These are phyloP conservation scores for Ranitomeya imitator DNA, from an alignment of 2,113 vertebrate species.

Conservation along the genomic window DNA sequence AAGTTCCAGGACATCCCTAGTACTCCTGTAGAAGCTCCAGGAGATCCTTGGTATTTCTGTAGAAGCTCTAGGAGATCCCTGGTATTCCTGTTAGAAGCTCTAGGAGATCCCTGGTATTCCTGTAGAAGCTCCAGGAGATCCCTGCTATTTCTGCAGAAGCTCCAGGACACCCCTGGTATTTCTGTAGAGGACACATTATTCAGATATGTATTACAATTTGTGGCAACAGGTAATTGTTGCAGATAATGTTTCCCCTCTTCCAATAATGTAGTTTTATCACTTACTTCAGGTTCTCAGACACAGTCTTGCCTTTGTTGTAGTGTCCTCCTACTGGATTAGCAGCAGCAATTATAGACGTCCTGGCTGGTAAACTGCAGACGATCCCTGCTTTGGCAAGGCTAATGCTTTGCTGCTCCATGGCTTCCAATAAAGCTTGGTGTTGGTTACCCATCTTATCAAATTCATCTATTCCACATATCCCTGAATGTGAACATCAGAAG, in stretches of 20 bases:
- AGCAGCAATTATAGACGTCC: conserved; percentile 91
- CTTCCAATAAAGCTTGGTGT: conserved; percentile 93
- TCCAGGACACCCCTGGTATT: too few relatives aligned
- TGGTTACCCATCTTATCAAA: conserved; percentile 98
- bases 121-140: too few relatives aligned
- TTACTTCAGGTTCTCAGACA: conserved; percentile 97
- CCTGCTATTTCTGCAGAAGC: too few relatives aligned
- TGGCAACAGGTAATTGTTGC: background rate
- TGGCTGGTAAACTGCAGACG: conserved; percentile 91
- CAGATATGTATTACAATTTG: too few relatives aligned
- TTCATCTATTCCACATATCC: conserved; percentile 97
- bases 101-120: too few relatives aligned
- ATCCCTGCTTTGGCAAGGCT: conserved; percentile 97
- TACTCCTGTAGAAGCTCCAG: too few relatives aligned
- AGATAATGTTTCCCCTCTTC: background rate
- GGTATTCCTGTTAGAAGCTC: too few relatives aligned
- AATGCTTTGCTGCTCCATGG: conserved; percentile 98
- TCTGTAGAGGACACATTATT: too few relatives aligned
- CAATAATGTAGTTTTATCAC: conserved; percentile 28
- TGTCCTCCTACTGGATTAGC: conserved; percentile 95
- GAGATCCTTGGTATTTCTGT: too few relatives aligned
- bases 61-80: too few relatives aligned
- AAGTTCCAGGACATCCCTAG: too few relatives aligned
- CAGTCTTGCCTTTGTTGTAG: conserved; percentile 94
- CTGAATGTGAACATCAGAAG: conserved; percentile 67